Base-by-base conservation (phyloP, 2,888 invertebrate species). In the Parelbella ahira region DNA sequence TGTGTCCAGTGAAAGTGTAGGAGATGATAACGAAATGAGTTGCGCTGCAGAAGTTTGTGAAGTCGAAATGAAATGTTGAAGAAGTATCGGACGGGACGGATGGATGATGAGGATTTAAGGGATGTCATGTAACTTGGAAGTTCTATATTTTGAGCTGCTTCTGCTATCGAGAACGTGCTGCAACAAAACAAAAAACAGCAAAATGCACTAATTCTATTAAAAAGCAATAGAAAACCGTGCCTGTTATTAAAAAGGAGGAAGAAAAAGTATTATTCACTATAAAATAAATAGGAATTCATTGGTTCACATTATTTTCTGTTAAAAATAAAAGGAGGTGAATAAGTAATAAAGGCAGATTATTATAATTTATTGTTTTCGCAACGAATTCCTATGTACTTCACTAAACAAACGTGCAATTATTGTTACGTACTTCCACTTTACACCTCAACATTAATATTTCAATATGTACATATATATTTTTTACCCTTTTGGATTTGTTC, bases 181-280 rank as follows among this genome's bases (percentile, higher is more conserved):
- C 82, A 87, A 87, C 84, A 87, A 68, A 84, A 76, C 74, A 54
- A 74, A 66, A 82, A 76, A 81, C 73, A 68, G 75, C 81, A 73
- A 72, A 69, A 81, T 86, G 84, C 86, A 80, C 78, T 68, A 78
- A 70, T 19, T 19, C 74, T 70, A 75, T 76, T 56, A 57, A 56
- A 51, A 82, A 82, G 81, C 83, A 48, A 59, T 58, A 24, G 15
- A 28, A 34, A 27, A 34, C 34, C 41, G 34, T 34, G 41, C 41
- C 11, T 28, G 28, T 42, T 34, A 15, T 15, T 3, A 15, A 15
- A 15, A 42, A 24, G 18, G 10, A 41, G 15, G 32, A 13, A 33
- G 12, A n/a, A 20, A 41, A 21, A 23, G 37, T 34, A 21, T 23
- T 38, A 43, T 30, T 45, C 15, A 28, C n/a, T n/a, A n/a, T n/a